Evolutionary conservation across 2,113 vertebrate genomes (phyloP), one percentile per base, ranked within the genome.

Genomic region (Myotis yumanensis): DNA sequence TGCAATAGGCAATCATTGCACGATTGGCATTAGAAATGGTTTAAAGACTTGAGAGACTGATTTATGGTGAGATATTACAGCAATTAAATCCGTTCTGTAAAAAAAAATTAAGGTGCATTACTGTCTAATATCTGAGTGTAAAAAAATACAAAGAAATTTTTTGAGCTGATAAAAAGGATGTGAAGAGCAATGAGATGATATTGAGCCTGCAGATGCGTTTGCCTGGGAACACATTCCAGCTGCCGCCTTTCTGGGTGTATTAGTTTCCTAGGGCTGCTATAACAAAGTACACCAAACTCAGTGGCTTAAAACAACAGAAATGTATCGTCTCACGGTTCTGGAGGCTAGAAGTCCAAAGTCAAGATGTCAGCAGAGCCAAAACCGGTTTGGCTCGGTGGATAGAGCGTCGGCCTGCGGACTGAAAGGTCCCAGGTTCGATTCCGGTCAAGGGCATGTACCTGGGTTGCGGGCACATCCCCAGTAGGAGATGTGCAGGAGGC

Each of bases 31-130:
- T 81, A 91, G 57, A 77, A 81, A 68, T 75, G 28, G 71, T 83
- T 91, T 80, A 84, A 86, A 83, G 75, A 84, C 28, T 83, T 64
- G 23, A 66, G 52, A 95, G 22, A 32, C 62, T 77, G 57, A 95
- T 94, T 48, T 86, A 86, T 86, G 48, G 52, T 80, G 71, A 68
- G 9, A 84, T 93, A 86, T 86, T 92, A 62, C 0, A 91, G 48
- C 37, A 80, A 93, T 86, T 95, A 88, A 72, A 46, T 92, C 35
- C 18, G 10, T 87, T 20, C 9, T 86, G 17, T 57, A 17, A n/a
- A 88, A 76, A 15, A 46, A 32, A 11, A 37, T 2, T 46, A 72
- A 68, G 32, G 1, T 71, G 11, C 37, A 18, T 35, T 87, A 43
- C 52, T 96, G 20, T 76, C 59, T 68, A 28, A 51, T 75, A 30